phyloP scores from a whole-genome alignment of 2,113 vertebrate species.

The Cromileptes altivelis region DNA sequence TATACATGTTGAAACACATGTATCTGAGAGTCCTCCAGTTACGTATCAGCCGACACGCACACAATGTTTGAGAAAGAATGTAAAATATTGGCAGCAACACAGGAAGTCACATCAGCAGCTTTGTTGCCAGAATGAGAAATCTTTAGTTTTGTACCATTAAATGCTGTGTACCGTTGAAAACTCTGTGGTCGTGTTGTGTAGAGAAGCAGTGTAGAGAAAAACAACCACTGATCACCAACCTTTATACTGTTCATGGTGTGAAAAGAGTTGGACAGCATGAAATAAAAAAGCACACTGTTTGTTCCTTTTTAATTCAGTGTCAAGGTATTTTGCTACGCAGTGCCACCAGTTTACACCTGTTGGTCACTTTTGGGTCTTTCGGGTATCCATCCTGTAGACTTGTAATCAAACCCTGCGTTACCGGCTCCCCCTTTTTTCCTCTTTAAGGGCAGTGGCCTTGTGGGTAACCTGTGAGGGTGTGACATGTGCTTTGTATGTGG shows the following conservation, averaged over 20 bases:
- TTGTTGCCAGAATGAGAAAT: constrained; percentile 8
- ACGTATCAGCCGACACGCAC: neutral
- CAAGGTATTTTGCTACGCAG: neutral
- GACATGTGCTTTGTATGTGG: too few relatives aligned
- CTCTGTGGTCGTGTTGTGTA: neutral
- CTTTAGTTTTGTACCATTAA: constrained; percentile 14
- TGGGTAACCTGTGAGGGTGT: too few relatives aligned
- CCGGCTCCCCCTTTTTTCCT: neutral
- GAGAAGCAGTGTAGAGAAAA: neutral
- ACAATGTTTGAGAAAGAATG: neutral
- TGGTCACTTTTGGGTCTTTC: neutral
- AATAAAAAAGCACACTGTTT: constrained; percentile 17
- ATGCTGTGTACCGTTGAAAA: constrained; percentile 55
- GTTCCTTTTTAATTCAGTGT: constrained; percentile 36
- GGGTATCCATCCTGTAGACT: neutral
- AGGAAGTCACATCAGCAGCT: constrained; percentile 1
- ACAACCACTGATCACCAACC: neutral
- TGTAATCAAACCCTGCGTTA: neutral
- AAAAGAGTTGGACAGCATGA: neutral
- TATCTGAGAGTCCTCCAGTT: neutral
- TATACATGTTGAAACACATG: too few relatives aligned
- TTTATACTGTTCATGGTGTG: constrained; percentile 16
- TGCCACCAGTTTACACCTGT: constrained; percentile 12
- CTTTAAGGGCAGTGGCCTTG: too few relatives aligned
- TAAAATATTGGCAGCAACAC: neutral